Conservation (phyloP, 2,797 vertebrate species). For the Kryptolebias ocellatus region DNA sequence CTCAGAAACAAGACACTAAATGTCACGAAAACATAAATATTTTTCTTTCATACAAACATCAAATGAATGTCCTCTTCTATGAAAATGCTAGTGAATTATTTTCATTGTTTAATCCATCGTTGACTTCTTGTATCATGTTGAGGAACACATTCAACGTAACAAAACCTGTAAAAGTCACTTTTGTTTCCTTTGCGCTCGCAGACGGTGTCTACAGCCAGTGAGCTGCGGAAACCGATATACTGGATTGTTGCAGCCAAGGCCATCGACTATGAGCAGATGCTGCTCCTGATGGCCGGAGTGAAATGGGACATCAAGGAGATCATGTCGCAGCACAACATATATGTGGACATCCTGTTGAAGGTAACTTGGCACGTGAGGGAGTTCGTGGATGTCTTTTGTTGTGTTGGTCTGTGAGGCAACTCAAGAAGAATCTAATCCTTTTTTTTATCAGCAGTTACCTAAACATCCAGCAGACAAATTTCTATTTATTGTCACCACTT, state of each 20-base stretch:
- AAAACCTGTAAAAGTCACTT: background rate
- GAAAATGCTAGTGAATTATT: background rate
- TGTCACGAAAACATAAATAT: too few species aligned
- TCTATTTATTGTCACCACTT: too few species aligned
- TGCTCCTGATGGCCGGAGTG: conserved; percentile 94
- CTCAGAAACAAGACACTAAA: too few species aligned
- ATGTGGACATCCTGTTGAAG: conserved; percentile 95
- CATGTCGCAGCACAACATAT: conserved; percentile 98
- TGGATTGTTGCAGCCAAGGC: conserved; percentile 99
- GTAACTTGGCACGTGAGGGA: conserved; percentile 68
- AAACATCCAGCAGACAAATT: too few species aligned
- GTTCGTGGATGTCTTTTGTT: background rate
- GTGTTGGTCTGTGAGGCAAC: too few species aligned
- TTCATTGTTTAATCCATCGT: background rate
- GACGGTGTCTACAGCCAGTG: conserved; percentile 97
- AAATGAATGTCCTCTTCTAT: conserved; percentile 38
- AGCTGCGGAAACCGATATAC: conserved; percentile 97
- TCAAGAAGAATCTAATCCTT: too few species aligned
- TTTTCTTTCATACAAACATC: conserved; percentile 30
- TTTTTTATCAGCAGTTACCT: too few species aligned
- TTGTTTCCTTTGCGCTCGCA: conserved; percentile 58
- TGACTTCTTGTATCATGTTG: background rate
- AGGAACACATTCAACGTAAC: background rate
- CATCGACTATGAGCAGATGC: conserved; percentile 98
- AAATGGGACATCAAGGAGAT: conserved; percentile 99